Percentiles rank a stretch among this genome's conserved stretches.
Evolutionary conservation across 1,140 invertebrate species (phyloP).

Genomic region (Agrilus planipennis): DNA sequence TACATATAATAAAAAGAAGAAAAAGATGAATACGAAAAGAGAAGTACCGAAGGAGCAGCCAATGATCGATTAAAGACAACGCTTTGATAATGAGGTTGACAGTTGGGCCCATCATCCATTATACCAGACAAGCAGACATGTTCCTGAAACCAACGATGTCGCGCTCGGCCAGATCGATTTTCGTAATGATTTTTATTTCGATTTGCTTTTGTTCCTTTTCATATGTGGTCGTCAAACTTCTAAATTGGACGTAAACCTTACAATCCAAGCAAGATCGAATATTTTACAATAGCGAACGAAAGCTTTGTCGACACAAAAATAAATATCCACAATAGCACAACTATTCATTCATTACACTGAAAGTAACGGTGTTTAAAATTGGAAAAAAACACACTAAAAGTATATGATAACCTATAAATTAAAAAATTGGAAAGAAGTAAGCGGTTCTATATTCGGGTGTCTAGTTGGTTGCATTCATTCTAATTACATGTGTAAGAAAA

Average conservation of each 20-base stretch:
- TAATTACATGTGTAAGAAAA: too few relatives aligned
- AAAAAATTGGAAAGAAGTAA: too few relatives aligned
- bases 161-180: constrained; percentile 7
- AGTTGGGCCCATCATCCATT: constrained; percentile 10
- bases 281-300: background rate
- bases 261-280: background rate
- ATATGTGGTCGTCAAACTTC: background rate
- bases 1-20: too few relatives aligned
- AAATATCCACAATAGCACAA: background rate
- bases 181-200: constrained; percentile 10
- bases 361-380: background rate
- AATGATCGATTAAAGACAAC: constrained; percentile 8
- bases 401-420: too few relatives aligned
- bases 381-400: constrained; percentile 3
- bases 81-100: constrained; percentile 11
- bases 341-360: background rate
- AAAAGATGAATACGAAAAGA: too few relatives aligned
- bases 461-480: too few relatives aligned
- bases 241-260: constrained; percentile 1
- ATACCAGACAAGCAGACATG: constrained; percentile 10
- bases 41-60: too few relatives aligned
- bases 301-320: background rate
- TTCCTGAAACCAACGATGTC: constrained; percentile 7
- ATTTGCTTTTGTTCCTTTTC: background rate
- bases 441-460: too few relatives aligned